Evolutionary conservation across 1,140 invertebrate genomes (phyloP), one percentile per base, ranked within the genome.

Genomic region (Dinothrombium tinctorium): DNA sequence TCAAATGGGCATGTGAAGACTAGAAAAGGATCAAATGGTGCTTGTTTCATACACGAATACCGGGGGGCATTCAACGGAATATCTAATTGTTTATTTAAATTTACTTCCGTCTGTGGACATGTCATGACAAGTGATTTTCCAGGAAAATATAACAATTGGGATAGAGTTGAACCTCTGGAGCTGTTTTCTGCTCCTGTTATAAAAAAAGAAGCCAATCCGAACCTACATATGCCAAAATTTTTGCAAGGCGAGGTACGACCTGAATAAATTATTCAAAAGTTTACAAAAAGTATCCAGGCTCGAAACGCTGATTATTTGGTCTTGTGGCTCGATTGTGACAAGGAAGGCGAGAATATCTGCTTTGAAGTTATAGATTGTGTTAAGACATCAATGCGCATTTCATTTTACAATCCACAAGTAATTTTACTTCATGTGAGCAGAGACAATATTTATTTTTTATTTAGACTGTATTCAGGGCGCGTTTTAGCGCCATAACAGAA

Each of bases 291-390:
- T 8, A 8, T 21, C 11, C 19, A 36, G 33, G 33, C 33, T 9
- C 33, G 33, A 21, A 36, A 36, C 23, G 33, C 33, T 36, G 12
- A 12, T 15, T 37, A 32, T 41, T 62, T 99, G 7, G 77, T 99
- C 17, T 89, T 99, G 49, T 99, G 94, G 92, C 98, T 92, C 25
- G 94, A 99, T 89, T 94, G 92, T 68, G 94, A 99, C 69, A 73
- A 92, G 64, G 94, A 99, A 70, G 94, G 94, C 41, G 94, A 99
- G 67, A 95, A 96, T 58, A 99, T 99, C 61, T 92, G 94, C 2
- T 94, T 74, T 69, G 90, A 99, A 9, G 29, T 41, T n/a, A 41
- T 79, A 44, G 64, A 71, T 53, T 62, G 65, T 47, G 66, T 66
- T 14, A 40, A 49, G 42, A 23, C 42, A 40, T 51, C 51, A 4